Evolutionary conservation across 2,113 vertebrate genomes (phyloP).

Genomic region (Thinocorus orbignyianus): DNA sequence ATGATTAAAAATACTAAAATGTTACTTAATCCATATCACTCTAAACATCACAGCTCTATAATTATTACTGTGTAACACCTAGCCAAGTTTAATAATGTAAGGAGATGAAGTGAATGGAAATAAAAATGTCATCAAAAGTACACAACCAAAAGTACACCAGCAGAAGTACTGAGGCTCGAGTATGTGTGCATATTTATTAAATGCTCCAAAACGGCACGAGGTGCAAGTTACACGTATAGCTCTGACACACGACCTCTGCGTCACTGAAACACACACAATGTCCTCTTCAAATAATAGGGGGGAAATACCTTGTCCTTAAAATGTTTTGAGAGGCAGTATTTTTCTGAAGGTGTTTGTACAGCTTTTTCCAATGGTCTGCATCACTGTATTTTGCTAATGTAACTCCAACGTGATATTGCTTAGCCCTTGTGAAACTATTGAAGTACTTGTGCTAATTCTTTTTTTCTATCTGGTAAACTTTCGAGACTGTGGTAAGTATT

Average conservation of each 20-base stretch:
- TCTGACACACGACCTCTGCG: not conserved
- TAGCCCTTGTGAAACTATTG: not conserved
- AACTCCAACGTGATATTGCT: not conserved
- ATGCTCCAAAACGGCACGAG: not conserved
- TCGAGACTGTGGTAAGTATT: not conserved
- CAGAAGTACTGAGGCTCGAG: not conserved
- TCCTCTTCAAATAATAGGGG: not conserved
- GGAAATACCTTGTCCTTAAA: not conserved
- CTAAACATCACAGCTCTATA: not conserved
- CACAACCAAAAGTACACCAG: not conserved
- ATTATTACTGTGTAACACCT: not conserved
- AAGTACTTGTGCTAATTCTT: not conserved
- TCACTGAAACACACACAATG: not conserved
- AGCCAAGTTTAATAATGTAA: not conserved
- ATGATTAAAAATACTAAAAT: not conserved
- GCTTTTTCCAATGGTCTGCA: not conserved
- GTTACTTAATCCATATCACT: not conserved
- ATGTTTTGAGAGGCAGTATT: not conserved
- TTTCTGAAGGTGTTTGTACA: not conserved
- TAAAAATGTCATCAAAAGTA: not conserved
- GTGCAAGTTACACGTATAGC: not conserved
- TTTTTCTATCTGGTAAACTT: too few relatives aligned
- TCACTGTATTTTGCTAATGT: not conserved
- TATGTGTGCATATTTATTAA: not conserved
- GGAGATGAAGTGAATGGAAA: not conserved